A percentile compares a stretch with the other conserved stretches of the same genome.
phyloP scores from a whole-genome alignment of 2,113 vertebrate genomes.

The Pterocles gutturalis region DNA sequence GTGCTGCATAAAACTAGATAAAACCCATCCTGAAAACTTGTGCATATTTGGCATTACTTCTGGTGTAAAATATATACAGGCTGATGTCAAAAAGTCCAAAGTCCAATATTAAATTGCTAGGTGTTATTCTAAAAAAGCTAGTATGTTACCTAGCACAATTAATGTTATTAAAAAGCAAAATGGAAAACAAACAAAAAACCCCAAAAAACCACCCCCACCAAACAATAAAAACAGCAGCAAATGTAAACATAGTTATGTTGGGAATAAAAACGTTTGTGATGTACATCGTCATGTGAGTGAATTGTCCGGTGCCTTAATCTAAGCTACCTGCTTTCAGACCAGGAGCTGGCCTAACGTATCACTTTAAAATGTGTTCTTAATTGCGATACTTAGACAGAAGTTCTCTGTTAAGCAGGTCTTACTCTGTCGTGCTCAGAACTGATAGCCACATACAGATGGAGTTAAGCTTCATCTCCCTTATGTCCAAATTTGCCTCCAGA shows the following conservation, averaged over 20 bases:
- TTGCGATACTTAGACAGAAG: not conserved
- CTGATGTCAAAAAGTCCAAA: not conserved
- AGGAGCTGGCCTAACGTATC: not conserved
- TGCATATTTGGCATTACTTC: not conserved
- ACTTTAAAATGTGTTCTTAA: not conserved
- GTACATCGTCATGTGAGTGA: not conserved
- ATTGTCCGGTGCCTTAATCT: not conserved
- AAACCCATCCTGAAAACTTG: not conserved
- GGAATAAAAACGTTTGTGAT: not conserved
- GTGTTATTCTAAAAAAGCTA: not conserved
- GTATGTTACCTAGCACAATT: not conserved
- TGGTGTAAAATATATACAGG: not conserved
- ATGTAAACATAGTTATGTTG: not conserved
- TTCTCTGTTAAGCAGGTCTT: not conserved
- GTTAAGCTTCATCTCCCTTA: not conserved
- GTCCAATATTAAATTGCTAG: not conserved
- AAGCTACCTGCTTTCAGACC: not conserved
- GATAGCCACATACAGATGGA: not conserved
- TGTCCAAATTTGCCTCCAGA: not conserved
- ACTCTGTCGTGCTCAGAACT: not conserved
- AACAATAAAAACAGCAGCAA: not conserved
- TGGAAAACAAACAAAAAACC: not conserved
- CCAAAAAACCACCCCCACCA: not conserved
- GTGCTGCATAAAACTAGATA: not conserved
- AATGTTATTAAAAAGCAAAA: not conserved